Conservation (phyloP, 2,797 vertebrate species). For the Acridotheres tristis region DNA sequence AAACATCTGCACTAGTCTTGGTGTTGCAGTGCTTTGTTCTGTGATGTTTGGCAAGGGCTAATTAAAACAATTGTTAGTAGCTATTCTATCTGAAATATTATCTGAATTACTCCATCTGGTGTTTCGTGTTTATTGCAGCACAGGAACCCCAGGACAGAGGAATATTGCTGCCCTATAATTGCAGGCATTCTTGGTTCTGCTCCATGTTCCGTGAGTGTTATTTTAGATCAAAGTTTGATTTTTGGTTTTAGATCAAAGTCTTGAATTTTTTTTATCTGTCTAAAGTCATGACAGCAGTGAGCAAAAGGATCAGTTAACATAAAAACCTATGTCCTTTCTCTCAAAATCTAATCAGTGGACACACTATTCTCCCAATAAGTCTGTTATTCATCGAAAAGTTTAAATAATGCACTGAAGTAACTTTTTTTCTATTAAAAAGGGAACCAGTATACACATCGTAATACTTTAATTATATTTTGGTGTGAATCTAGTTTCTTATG, state of each 20-base stretch:
- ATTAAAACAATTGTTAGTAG: background rate
- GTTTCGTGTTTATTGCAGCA: background rate
- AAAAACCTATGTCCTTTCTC: background rate
- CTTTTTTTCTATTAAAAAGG: background rate
- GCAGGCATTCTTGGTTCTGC: background rate
- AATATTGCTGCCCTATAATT: background rate
- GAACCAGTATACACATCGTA: background rate
- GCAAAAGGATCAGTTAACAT: background rate
- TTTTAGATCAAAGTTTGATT: background rate
- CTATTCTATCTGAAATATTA: background rate
- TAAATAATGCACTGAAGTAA: background rate
- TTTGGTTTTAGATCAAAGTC: background rate
- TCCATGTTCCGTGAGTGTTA: background rate
- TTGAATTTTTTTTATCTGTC: background rate
- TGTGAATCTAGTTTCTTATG: background rate
- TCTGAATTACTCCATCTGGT: background rate
- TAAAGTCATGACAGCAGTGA: background rate
- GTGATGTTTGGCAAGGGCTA: background rate
- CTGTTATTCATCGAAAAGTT: background rate
- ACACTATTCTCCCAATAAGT: background rate
- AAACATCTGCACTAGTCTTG: background rate
- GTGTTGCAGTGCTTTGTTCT: background rate
- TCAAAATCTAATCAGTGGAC: background rate
- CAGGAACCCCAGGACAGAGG: background rate
- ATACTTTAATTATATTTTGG: background rate